Conservation (phyloP, 2,113 vertebrate genomes). For the Anarhynchus alexandrinus region DNA sequence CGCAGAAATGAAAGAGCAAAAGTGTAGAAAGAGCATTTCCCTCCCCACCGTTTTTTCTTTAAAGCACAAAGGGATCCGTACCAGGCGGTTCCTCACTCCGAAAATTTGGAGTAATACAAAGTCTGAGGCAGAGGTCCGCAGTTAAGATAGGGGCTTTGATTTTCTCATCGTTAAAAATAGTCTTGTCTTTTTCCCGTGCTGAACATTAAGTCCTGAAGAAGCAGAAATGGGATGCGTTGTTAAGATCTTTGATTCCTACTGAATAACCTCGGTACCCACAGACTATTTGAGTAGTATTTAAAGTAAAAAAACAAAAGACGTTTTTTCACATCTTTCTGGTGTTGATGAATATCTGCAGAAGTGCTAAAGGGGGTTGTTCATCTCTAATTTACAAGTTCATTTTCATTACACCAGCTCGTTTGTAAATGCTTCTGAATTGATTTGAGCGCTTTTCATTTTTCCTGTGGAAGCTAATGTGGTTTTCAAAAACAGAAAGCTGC, state of each 20-base stretch:
- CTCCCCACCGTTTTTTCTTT: accelerated
- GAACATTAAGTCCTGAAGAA: neutral
- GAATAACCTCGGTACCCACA: neutral
- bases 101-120: neutral
- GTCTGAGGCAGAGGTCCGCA: neutral
- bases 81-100: neutral
- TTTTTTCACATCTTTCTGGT: neutral
- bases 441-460: neutral
- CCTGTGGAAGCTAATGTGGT: neutral
- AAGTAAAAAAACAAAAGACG: neutral
- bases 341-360: neutral
- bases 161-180: neutral
- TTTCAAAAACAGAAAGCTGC: neutral
- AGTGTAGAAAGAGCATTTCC: neutral
- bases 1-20: neutral
- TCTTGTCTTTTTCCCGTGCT: neutral
- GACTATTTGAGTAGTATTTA: neutral
- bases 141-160: neutral
- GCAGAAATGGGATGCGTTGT: neutral
- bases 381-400: neutral
- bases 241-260: neutral
- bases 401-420: neutral
- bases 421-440: neutral
- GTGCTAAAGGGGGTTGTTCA: neutral
- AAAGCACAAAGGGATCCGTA: neutral